Conservation (phyloP, 2,113 vertebrate species). For the Spea multiplicata region DNA sequence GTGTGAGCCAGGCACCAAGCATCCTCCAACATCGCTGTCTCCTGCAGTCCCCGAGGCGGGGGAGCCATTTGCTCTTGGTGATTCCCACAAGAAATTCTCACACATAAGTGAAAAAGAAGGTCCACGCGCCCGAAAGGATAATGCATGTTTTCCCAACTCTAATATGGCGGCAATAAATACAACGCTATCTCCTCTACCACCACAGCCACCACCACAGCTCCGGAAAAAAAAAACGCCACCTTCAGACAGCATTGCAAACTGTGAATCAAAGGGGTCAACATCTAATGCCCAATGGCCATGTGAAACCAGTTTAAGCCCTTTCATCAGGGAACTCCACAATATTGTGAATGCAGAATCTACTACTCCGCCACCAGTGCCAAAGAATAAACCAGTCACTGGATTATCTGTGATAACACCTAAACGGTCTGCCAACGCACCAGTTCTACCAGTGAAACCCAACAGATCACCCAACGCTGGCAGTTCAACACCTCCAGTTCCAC, state of each 20-base stretch:
- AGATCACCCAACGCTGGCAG: too few species aligned
- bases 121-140: neutral
- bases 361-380: constrained; percentile 54
- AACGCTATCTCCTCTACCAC: constrained; percentile 1
- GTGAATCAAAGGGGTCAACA: neutral
- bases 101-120: neutral
- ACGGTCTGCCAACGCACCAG: constrained; percentile 56
- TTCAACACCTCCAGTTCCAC: constrained; percentile 56
- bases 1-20: neutral
- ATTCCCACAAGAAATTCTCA: neutral
- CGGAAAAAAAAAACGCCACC: neutral
- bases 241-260: neutral
- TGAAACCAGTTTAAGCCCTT: neutral
- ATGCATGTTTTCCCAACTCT: too few species aligned
- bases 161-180: neutral
- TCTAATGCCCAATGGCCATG: neutral
- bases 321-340: constrained; percentile 47
- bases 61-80: constrained; percentile 36
- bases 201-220: constrained; percentile 3
- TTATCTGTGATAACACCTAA: constrained; percentile 54
- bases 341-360: constrained; percentile 23
- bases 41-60: neutral
- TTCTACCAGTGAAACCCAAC: constrained; percentile 59
- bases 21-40: neutral
- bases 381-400: constrained; percentile 52